These are phyloP conservation scores for Caenorhabditis briggsae DNA, from an alignment of 1,140 invertebrate species.

Conservation along the genomic window DNA sequence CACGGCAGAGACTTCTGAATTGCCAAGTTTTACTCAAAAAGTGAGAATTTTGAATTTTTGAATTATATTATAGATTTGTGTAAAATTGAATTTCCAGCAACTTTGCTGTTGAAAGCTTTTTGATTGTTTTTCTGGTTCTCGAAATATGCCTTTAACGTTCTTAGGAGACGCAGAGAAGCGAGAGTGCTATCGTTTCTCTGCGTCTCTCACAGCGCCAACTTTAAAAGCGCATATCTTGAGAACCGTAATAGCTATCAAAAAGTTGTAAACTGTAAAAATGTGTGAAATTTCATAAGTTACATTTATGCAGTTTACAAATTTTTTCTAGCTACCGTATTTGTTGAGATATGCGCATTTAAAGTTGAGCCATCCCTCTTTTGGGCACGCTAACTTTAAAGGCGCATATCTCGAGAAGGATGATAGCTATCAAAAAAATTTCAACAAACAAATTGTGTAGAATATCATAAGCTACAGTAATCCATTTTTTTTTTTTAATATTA, in stretches of 20 bases:
- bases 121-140: neutral
- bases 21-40: neutral
- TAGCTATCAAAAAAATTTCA: neutral
- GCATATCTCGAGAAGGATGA: neutral
- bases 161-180: neutral
- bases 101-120: neutral
- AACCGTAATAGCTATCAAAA: neutral
- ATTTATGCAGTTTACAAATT: neutral
- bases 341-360: neutral
- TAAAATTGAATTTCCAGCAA: neutral
- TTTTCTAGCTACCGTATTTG: neutral
- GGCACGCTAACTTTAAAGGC: neutral
- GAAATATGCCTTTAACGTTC: neutral
- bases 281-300: too few relatives aligned
- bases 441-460: neutral
- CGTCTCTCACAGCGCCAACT: neutral
- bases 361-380: too few relatives aligned
- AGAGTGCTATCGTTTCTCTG: neutral
- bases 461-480: neutral
- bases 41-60: neutral
- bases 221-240: neutral
- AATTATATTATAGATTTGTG: too few relatives aligned
- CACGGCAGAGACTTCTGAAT: neutral
- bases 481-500: neutral
- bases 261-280: neutral